phyloP scores from a whole-genome alignment of 2,113 vertebrate species.

The Scomber colias region DNA sequence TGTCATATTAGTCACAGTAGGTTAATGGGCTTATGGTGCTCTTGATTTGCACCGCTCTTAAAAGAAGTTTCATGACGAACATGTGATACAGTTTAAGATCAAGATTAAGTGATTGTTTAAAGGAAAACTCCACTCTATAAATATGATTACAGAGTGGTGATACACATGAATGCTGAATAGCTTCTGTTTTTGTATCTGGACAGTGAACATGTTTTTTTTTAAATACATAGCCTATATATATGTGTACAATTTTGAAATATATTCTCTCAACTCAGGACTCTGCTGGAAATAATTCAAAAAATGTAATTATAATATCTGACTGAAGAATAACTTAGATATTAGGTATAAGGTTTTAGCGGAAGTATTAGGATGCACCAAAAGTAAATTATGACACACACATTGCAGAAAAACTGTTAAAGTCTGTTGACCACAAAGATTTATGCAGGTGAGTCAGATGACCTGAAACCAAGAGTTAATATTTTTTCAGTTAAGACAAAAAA shows the following conservation, averaged over 20 bases:
- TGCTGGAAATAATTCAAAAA: neutral
- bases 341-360: neutral
- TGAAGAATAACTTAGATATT: no score
- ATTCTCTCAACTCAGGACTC: neutral
- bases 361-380: neutral
- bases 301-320: neutral
- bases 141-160: neutral
- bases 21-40: slow-evolving; percentile 20
- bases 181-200: neutral
- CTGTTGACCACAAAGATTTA: neutral
- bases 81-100: neutral
- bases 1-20: slow-evolving; percentile 8
- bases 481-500: neutral
- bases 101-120: neutral
- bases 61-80: slow-evolving; percentile 20
- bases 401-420: neutral
- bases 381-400: neutral
- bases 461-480: neutral
- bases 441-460: neutral
- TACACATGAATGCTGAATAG: neutral
- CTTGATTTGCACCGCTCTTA: slow-evolving; percentile 28
- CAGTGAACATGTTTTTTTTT: neutral
- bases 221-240: no score
- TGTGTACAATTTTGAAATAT: no score
- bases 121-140: neutral